Conservation (phyloP, 2,113 vertebrate species). For the Xenus cinereus region DNA sequence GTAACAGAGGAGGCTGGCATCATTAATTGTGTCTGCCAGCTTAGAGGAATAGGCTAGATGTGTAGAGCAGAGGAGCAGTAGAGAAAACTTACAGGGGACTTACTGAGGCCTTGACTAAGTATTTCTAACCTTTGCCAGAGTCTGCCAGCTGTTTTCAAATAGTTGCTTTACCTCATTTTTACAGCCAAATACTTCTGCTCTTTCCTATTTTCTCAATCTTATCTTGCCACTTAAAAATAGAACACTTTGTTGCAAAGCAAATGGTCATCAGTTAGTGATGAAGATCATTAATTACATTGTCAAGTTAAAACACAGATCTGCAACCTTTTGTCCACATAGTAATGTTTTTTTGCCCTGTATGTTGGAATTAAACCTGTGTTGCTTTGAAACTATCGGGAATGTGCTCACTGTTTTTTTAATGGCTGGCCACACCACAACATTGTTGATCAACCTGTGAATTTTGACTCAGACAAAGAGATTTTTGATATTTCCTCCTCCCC, state of each 20-base stretch:
- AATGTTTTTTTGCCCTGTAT: neutral
- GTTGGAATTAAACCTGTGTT: neutral
- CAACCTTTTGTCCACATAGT: neutral
- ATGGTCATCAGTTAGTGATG: neutral
- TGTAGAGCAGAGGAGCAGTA: neutral
- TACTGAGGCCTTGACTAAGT: neutral
- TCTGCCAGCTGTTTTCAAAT: neutral
- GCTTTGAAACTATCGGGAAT: neutral
- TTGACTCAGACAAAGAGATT: neutral
- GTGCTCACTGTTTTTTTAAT: neutral
- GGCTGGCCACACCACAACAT: neutral
- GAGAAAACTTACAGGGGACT: neutral
- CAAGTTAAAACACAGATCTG: neutral
- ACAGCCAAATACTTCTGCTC: neutral
- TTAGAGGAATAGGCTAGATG: neutral
- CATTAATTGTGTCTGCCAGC: neutral
- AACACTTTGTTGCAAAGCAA: neutral
- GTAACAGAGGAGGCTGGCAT: neutral
- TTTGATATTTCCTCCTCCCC: neutral
- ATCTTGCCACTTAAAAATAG: neutral
- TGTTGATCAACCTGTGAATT: neutral
- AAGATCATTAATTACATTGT: neutral
- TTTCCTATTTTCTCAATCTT: neutral
- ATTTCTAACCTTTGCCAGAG: neutral
- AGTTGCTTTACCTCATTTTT: neutral